Base-by-base conservation (phyloP, 1,140 invertebrate genomes). In the Drosophila pruinosa region DNA sequence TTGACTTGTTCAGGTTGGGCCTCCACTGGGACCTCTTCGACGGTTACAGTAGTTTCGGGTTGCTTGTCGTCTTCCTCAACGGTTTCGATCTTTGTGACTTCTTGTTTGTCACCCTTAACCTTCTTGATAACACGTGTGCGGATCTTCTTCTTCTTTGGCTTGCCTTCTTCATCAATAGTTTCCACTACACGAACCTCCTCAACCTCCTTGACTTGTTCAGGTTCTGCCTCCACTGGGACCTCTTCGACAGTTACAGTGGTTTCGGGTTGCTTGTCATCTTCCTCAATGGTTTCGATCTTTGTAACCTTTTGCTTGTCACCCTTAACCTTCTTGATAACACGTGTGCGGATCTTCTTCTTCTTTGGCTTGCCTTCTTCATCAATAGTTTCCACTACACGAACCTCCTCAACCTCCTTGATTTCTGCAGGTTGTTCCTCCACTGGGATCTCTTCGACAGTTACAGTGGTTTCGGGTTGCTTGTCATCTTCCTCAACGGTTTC, bases 401-500 rank as follows among this genome's bases (percentile, higher is more conserved):
- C 57, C 21, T 61, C 57, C 6, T 61, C 57, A 48, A 61, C 72
- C 38, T 92, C 89, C 61, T 73, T 72, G 1, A 91, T 72, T 74
- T 90, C 68, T 26, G 14, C 89, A 5, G 76, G 36, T 28, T 74
- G 54, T 58, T 91, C 79, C 34, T 73, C 68, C 10, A 72, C 22
- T 28, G 56, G 71, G 31, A 34, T 63, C 43, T 83, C 69, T 56
- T 81, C 70, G 31, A 76, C 78, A 39, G 34, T 75, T 36, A 72
- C 85, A 39, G 89, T 88, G 28, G 88, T 89, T 67, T 91, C 75
- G 15, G 92, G 90, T 39, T 75, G 63, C 69, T 92, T 90, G 34
- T 92, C 90, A 58, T 92, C 92, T 83, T 92, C 92, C 80, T 93
- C 90, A 38, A 92, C 76, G 17, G 92, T 92, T n/a, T 92, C 90